Evolutionary conservation across 2,113 vertebrate species (phyloP).

Genomic region (Phyllostomus hastatus): DNA sequence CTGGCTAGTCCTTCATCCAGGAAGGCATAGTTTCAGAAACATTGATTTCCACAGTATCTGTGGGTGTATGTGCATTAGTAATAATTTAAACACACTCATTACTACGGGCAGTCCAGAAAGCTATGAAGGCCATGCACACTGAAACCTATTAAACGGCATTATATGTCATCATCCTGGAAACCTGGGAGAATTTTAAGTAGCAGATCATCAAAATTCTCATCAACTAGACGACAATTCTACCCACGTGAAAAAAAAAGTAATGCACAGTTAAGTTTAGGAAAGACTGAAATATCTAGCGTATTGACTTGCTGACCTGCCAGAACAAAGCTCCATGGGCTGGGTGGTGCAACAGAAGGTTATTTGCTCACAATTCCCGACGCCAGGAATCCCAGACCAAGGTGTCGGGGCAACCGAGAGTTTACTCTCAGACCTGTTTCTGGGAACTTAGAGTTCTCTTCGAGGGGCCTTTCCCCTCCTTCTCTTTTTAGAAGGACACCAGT

Average conservation of each 20-base stretch:
- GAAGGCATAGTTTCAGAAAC: neutral
- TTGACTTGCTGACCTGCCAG: neutral
- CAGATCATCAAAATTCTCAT: neutral
- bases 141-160: too few relatives aligned
- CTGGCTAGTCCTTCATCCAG: neutral
- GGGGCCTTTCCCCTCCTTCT: neutral
- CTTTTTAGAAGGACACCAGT: neutral
- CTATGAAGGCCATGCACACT: neutral
- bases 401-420: neutral
- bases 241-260: neutral
- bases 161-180: neutral
- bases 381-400: neutral
- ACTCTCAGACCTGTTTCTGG: neutral
- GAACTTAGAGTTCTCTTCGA: too few relatives aligned
- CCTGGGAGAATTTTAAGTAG: neutral
- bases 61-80: rapidly evolving
- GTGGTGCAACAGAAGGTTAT: neutral
- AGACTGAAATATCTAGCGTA: neutral
- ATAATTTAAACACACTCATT: neutral
- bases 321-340: neutral
- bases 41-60: neutral
- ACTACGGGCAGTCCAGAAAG: neutral
- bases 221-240: too few relatives aligned
- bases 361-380: neutral
- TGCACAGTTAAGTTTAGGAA: neutral